Percentiles rank a stretch among this genome's conserved stretches.
phyloP scores from a whole-genome alignment of 2,888 invertebrate genomes.

The Drosophila histrio region DNA sequence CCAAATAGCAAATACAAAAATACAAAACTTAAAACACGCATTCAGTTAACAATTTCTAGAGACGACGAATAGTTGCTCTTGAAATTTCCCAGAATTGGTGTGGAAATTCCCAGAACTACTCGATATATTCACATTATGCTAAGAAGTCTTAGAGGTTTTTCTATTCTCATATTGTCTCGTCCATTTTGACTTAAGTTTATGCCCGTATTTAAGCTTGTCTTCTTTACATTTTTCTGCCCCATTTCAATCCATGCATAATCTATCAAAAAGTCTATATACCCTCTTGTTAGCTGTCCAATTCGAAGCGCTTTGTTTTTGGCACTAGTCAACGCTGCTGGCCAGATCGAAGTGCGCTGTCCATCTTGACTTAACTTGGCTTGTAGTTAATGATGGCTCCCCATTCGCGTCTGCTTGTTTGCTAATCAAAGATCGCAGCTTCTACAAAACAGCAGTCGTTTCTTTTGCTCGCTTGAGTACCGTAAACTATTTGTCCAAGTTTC shows the following conservation, averaged over 20 bases:
- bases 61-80: not conserved
- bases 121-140: not conserved
- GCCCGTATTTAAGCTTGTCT: too few species aligned
- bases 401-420: constrained; percentile 67
- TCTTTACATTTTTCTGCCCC: too few species aligned
- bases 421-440: constrained; percentile 72
- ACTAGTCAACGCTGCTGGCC: constrained; percentile 35
- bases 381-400: constrained; percentile 64
- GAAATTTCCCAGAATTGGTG: not conserved
- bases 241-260: not conserved
- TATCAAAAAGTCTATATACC: not conserved
- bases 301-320: constrained; percentile 44
- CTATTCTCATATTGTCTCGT: too few species aligned
- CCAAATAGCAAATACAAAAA: constrained; percentile 60
- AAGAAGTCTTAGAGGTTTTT: not conserved
- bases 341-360: constrained; percentile 59
- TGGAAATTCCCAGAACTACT: not conserved
- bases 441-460: constrained; percentile 61
- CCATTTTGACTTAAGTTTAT: too few species aligned
- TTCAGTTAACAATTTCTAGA: not conserved
- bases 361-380: constrained; percentile 36
- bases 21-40: constrained; percentile 35
- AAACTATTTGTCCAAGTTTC: constrained; percentile 75
- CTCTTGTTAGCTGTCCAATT: not conserved
- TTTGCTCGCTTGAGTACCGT: constrained; percentile 65